Evolutionary conservation across 2,888 invertebrate species (phyloP), one percentile per base, ranked within the genome.

Genomic region (Dolomedes plantarius): DNA sequence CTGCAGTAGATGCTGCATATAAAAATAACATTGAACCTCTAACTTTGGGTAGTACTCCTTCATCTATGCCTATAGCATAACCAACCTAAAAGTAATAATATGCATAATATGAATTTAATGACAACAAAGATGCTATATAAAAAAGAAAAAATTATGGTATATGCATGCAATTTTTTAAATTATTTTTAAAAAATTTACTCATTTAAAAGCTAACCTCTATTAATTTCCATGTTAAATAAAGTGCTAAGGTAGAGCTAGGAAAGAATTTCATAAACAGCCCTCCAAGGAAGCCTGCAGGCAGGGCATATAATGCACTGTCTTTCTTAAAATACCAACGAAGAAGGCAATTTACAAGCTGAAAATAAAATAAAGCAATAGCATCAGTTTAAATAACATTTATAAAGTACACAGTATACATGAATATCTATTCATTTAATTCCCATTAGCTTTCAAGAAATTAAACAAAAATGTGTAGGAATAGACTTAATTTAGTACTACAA

Each of bases 161-260:
- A n/a, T n/a, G n/a, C n/a, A n/a, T n/a, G n/a, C n/a, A n/a, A n/a
- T n/a, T n/a, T n/a, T n/a, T n/a, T n/a, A n/a, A n/a, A n/a, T n/a
- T n/a, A n/a, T n/a, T n/a, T n/a, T n/a, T n/a, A n/a, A n/a, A n/a
- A n/a, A n/a, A n/a, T n/a, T n/a, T n/a, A n/a, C n/a, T n/a, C n/a
- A n/a, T n/a, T n/a, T n/a, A 11, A 11, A 69, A 32, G 41, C 69
- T 36, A 91, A 95, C 96, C 93, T 96, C 96, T 56, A 95, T 92
- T 67, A 94, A 93, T 92, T 96, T 96, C 95, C 96, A 96, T 92
- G 95, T 93, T 6, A 95, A 93, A 91, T 96, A 96, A 32, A 96
- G 92, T n/a, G 96, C 94, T 73, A 96, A 93, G 0, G 95, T 95
- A 62, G 94, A 94, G 90, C 95, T 95, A 39, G 95, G 95, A 91